Conservation (phyloP, 2,113 vertebrate species). For the Panthera leo region DNA sequence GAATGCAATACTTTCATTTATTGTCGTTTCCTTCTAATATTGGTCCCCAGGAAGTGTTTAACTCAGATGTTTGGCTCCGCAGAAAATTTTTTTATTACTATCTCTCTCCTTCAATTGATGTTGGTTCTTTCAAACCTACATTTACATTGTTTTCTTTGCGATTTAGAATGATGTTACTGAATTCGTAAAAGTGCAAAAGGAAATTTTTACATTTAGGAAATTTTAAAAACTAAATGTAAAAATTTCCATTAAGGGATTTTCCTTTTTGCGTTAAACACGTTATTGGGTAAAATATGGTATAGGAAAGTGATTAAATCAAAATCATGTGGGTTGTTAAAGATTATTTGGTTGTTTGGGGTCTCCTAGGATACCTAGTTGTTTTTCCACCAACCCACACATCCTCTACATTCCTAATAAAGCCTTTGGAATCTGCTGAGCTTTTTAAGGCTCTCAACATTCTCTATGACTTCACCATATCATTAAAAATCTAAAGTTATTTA, state of each 20-base stretch:
- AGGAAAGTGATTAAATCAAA: conserved; percentile 63
- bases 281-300: conserved; percentile 26
- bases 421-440: conserved; percentile 59
- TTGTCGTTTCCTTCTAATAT: background rate
- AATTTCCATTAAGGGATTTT: conserved; percentile 45
- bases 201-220: background rate
- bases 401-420: conserved; percentile 69
- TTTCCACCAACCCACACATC: conserved; percentile 67
- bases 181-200: conserved; percentile 1
- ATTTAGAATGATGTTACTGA: conserved; percentile 3
- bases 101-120: background rate
- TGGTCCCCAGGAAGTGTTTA: background rate
- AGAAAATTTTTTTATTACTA: background rate
- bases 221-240: background rate
- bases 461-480: conserved; percentile 71
- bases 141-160: conserved; percentile 27
- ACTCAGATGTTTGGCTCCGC: background rate
- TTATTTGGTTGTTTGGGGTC: conserved; percentile 70
- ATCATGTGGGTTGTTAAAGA: conserved; percentile 44
- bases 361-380: conserved; percentile 76
- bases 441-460: conserved; percentile 52
- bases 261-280: conserved; percentile 48
- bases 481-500: conserved; percentile 78
- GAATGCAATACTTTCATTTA: background rate
- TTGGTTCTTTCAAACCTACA: background rate